phyloP scores from a whole-genome alignment of 2,113 vertebrate genomes.

The Athene cunicularia region DNA sequence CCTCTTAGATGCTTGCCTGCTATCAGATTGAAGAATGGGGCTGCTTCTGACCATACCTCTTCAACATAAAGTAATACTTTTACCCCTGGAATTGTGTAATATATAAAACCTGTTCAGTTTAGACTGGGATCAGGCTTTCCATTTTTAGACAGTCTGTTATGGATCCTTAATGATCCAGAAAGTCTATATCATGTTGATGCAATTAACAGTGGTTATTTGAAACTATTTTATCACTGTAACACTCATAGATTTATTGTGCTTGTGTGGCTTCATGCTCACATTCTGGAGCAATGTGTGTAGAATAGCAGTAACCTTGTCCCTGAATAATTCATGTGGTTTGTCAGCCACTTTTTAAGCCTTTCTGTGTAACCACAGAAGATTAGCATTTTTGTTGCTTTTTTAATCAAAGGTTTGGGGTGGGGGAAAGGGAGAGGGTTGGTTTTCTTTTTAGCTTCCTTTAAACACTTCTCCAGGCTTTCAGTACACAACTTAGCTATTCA shows the following conservation, averaged over 20 bases:
- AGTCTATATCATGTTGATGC: not conserved
- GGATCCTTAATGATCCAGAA: not conserved
- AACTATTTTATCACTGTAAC: not conserved
- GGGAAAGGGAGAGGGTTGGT: not conserved
- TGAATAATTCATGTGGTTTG: conserved; percentile 78
- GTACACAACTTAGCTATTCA: conserved; percentile 20
- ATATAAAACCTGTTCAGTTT: not conserved
- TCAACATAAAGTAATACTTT: not conserved
- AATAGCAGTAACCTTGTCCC: conserved; percentile 36
- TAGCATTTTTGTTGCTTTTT: conserved; percentile 64
- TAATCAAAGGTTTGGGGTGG: conserved; percentile 57
- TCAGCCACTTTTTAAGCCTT: conserved; percentile 63
- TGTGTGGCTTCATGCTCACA: not conserved
- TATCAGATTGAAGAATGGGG: not conserved
- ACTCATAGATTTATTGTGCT: conserved; percentile 33
- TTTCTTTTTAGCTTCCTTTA: conserved; percentile 60
- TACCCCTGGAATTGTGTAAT: not conserved
- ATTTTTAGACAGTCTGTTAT: not conserved
- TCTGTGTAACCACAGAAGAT: conserved; percentile 70
- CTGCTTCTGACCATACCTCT: not conserved
- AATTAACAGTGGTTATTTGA: not conserved
- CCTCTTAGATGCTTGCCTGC: not conserved
- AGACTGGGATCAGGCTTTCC: not conserved
- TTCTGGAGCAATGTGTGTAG: conserved; percentile 30
- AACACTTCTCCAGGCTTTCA: conserved; percentile 58